phyloP scores from a whole-genome alignment of 2,888 invertebrate species.

The Xestobium rufovillosum region DNA sequence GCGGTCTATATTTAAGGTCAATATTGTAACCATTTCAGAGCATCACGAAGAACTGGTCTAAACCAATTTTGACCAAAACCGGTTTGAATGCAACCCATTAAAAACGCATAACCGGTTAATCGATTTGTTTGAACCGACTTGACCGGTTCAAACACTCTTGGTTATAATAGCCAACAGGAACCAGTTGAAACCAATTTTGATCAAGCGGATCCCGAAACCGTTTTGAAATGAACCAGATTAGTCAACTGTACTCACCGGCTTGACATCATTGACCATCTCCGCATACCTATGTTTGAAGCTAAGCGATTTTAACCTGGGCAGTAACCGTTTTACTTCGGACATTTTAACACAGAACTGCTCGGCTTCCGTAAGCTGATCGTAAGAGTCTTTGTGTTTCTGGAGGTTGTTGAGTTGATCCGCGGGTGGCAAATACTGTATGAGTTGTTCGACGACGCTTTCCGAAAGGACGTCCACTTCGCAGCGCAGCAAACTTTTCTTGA shows the following conservation, averaged over 20 bases:
- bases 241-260: conserved; percentile 68
- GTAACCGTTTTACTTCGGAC: conserved; percentile 78
- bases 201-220: background rate
- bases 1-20: too few species aligned
- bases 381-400: conserved; percentile 68
- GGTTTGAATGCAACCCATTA: too few species aligned
- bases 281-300: conserved; percentile 82
- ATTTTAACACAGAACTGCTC: conserved; percentile 93
- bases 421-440: conserved; percentile 87
- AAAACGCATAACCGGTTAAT: too few species aligned
- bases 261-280: conserved; percentile 80
- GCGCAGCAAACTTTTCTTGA: conserved; percentile 71
- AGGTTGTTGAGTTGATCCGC: conserved; percentile 83
- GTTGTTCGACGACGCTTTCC: conserved; percentile 79
- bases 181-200: background rate
- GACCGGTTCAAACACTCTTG: too few species aligned
- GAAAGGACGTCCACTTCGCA: conserved; percentile 83
- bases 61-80: too few species aligned
- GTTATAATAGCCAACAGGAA: background rate
- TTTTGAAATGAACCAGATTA: too few species aligned
- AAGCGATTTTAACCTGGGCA: conserved; percentile 79
- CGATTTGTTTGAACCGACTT: too few species aligned
- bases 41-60: too few species aligned
- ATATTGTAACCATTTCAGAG: too few species aligned
- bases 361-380: conserved; percentile 79